These are phyloP conservation scores for Microcebus murinus DNA, from an alignment of 2,113 vertebrate genomes.

Conservation along the genomic window DNA sequence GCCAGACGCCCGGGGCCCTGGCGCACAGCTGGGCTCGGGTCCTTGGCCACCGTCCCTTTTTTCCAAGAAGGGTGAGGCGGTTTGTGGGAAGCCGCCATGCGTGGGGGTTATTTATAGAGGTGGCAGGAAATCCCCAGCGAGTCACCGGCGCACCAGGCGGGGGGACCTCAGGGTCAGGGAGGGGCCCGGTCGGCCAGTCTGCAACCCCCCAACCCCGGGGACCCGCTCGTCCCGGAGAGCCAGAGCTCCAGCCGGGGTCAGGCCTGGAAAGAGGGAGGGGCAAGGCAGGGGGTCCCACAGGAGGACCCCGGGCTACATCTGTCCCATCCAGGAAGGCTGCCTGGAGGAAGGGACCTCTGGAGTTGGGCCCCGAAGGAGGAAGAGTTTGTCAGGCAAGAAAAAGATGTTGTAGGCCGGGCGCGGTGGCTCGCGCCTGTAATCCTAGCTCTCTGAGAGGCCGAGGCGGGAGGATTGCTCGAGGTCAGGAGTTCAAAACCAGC, in stretches of 20 bases:
- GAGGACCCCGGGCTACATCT: neutral
- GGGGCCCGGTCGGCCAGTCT: neutral
- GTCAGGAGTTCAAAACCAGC: too few relatives aligned
- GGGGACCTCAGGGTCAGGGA: neutral
- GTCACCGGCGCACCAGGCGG: neutral
- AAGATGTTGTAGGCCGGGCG: neutral
- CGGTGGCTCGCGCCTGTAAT: too few relatives aligned
- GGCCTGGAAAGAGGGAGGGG: neutral
- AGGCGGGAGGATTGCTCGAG: too few relatives aligned
- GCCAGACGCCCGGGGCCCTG: neutral
- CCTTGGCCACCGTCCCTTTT: constrained; percentile 65
- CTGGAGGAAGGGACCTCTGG: neutral
- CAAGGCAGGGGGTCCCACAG: neutral
- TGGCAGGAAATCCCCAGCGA: constrained; percentile 75
- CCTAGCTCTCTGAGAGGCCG: too few relatives aligned
- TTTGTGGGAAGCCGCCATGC: constrained; percentile 70
- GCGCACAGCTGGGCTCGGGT: neutral
- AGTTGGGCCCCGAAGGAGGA: neutral
- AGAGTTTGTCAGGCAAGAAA: neutral
- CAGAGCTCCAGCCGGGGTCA: neutral
- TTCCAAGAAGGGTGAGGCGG: constrained; percentile 74
- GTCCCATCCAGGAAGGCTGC: neutral
- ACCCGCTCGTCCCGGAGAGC: neutral
- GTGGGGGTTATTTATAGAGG: constrained; percentile 77
- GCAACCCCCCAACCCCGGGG: neutral